phyloP scores from a whole-genome alignment of 2,113 vertebrate species.

The Fulmarus glacialis region DNA sequence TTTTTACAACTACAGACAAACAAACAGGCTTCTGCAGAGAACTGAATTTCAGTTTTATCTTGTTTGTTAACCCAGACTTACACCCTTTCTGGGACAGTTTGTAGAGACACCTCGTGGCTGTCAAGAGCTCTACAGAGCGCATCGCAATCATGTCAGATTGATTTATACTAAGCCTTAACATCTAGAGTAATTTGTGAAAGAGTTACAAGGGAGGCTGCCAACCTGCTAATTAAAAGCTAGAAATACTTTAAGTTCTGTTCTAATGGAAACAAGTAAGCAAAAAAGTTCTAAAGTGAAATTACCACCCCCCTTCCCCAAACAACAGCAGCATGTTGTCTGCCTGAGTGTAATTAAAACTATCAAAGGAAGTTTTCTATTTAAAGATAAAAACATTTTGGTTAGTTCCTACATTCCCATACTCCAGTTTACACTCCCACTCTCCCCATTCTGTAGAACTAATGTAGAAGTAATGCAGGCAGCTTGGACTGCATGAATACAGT shows the following conservation, averaged over 20 bases:
- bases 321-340: background rate
- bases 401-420: background rate
- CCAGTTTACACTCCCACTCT: background rate
- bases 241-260: background rate
- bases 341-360: background rate
- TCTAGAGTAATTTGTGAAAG: background rate
- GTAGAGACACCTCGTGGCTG: constrained; percentile 45
- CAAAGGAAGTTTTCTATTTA: background rate
- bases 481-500: background rate
- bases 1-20: background rate
- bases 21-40: background rate
- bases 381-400: background rate
- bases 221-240: constrained; percentile 13
- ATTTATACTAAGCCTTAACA: background rate
- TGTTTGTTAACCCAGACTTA: background rate
- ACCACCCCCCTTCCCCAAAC: background rate
- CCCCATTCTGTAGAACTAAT: background rate
- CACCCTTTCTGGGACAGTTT: background rate
- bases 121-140: background rate
- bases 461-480: background rate
- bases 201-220: background rate
- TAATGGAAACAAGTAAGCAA: constrained; percentile 1
- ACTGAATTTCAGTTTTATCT: background rate
- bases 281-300: constrained; percentile 7
- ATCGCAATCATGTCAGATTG: background rate